Conservation (phyloP, 2,888 invertebrate genomes). For the Deilephila porcellus region DNA sequence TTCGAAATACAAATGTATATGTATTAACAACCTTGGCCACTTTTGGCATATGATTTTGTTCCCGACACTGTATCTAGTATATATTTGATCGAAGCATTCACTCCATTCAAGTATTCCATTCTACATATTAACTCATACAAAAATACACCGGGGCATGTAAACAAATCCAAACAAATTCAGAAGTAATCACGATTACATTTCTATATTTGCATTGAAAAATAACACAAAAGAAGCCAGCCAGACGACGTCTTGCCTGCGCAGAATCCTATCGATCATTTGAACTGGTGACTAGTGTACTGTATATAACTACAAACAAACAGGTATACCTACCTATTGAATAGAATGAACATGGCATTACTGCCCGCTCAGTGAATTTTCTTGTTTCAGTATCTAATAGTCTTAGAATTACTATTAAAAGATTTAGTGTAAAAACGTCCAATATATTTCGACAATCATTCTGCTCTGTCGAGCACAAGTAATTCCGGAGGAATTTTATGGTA, state of each 20-base stretch:
- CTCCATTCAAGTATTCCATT: too few species aligned
- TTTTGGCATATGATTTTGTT: too few species aligned
- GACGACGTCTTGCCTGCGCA: constrained; percentile 43
- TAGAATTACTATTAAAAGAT: neutral
- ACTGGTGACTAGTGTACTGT: constrained; percentile 1
- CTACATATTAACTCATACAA: too few species aligned
- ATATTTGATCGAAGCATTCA: too few species aligned
- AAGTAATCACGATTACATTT: neutral
- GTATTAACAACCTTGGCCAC: too few species aligned
- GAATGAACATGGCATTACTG: neutral
- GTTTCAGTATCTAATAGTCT: neutral
- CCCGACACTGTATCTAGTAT: too few species aligned
- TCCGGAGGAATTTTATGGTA: neutral
- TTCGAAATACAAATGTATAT: too few species aligned
- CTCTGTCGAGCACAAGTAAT: neutral
- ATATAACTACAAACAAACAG: neutral
- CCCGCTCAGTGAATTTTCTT: neutral
- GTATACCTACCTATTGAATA: neutral
- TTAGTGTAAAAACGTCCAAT: neutral
- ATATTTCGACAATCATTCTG: neutral
- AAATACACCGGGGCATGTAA: too few species aligned
- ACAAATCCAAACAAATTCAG: neutral
- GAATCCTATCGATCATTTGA: constrained; percentile 40
- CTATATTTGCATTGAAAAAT: neutral
- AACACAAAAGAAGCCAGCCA: constrained; percentile 28